Evolutionary conservation across 2,797 vertebrate species (phyloP), one percentile per base, ranked within the genome.

Genomic region (Sebastolobus alascanus): DNA sequence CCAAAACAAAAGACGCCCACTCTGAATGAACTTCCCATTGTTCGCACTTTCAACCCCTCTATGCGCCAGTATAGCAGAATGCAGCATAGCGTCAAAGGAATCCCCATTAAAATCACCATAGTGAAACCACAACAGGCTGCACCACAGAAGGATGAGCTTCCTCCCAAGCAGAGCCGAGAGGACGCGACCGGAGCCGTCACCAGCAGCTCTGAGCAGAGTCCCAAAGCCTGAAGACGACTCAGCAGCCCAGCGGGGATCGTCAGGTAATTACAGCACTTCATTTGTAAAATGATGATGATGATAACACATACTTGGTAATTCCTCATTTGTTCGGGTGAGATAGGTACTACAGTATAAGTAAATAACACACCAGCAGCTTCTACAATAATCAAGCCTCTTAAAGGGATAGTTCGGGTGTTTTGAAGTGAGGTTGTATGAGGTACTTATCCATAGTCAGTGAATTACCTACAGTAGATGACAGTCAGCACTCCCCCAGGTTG

Each of bases 1-100:
- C 82, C 91, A 14, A 93, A 93, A 37, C 83, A 89, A 37, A 92
- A 94, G 65, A 40, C 86, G 0, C 59, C 92, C 54, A 74, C 83
- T 18, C 78, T 94, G 37, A 90, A 73, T 25, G 93, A 93, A 40
- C 87, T 96, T 80, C 97, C 95, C 46, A 81, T 93, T 7, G 86
- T 90, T 77, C 86, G 93, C 74, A 91, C 94, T 25, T 95, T 96
- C 90, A 98, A 97, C 93, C 82, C 95, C 0, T 81, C 96, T 0
- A 95, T 96, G 83, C 96, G 96, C 33, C 90, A 97, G 84, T 97
- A 97, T 0, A 92, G 96, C 80, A 90, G 96, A 80, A 93, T 97
- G 52, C 97, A 97, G 83, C 91, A 93, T 6, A 83, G 85, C 6
- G 87, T 90, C 59, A 95, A 95, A 87, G 90, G 94, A 52, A 78